Percentiles rank a stretch among this genome's conserved stretches.
phyloP scores from a whole-genome alignment of 2,113 vertebrate genomes.

The Strigops habroptila region DNA sequence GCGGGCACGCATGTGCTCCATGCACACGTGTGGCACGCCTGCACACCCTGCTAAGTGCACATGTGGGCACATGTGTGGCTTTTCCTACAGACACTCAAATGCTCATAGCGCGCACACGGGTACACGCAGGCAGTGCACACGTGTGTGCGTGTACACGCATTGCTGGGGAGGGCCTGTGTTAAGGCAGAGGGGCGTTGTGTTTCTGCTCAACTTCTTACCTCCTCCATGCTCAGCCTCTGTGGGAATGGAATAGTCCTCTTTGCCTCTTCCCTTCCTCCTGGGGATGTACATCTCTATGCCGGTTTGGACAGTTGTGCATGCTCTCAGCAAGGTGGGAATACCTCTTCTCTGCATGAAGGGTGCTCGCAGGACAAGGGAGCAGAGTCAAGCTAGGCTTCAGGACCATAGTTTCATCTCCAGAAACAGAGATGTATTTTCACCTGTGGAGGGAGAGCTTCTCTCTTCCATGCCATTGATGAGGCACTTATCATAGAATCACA shows the following conservation, averaged over 20 bases:
- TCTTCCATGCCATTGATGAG: accelerated
- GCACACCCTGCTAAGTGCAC: neutral
- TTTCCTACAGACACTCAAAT: accelerated
- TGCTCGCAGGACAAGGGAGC: neutral
- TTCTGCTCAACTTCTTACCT: neutral
- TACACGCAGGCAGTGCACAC: neutral
- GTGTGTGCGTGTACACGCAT: accelerated
- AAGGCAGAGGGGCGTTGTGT: too few relatives aligned
- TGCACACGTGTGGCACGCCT: accelerated
- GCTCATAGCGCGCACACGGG: accelerated
- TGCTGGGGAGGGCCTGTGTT: neutral
- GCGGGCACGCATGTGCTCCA: accelerated
- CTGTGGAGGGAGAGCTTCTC: neutral
- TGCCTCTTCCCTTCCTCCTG: neutral
- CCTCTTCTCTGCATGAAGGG: neutral
- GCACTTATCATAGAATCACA: neutral
- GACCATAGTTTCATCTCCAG: neutral
- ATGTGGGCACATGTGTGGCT: accelerated
- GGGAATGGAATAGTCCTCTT: neutral
- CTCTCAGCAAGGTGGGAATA: neutral
- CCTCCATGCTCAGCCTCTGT: neutral
- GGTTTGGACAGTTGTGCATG: accelerated
- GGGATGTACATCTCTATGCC: accelerated
- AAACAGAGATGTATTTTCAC: neutral
- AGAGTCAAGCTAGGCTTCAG: neutral